Percentiles rank a stretch among this genome's conserved stretches.
Conservation (phyloP, 1,140 invertebrate species). For the Drosophila varians region DNA sequence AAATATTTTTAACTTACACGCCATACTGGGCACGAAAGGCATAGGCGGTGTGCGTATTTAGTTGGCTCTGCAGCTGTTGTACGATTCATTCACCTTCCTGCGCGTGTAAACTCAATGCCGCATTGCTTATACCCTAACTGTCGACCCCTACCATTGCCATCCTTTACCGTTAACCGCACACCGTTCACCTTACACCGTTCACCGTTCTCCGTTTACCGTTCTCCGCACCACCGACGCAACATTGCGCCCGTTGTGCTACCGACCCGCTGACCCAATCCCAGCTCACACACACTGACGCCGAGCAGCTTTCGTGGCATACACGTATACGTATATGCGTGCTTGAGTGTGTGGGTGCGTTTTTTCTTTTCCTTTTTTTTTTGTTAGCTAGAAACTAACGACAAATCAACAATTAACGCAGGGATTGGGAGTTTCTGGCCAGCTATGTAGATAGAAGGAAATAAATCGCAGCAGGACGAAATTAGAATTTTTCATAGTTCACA, state of each 20-base stretch:
- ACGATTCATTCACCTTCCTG: constrained; percentile 68
- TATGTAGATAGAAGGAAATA: background rate
- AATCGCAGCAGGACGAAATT: background rate
- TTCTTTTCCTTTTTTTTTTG: constrained; percentile 18
- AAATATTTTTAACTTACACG: constrained; percentile 19
- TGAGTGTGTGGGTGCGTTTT: constrained; percentile 29
- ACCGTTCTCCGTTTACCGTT: constrained; percentile 31
- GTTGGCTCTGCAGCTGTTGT: constrained; percentile 12
- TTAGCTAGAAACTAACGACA: constrained; percentile 26
- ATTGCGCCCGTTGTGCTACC: constrained; percentile 69
- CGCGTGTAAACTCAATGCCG: constrained; percentile 55
- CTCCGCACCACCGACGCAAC: constrained; percentile 56
- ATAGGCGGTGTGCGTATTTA: constrained; percentile 1
- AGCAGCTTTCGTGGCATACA: constrained; percentile 8
- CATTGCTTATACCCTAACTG: constrained; percentile 43
- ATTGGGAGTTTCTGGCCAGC: too few species aligned
- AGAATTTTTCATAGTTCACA: background rate
- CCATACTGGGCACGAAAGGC: background rate
- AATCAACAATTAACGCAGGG: constrained; percentile 49
- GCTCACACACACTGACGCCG: constrained; percentile 30
- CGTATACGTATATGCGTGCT: constrained; percentile 5
- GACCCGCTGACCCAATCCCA: constrained; percentile 77
- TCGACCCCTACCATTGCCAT: constrained; percentile 5
- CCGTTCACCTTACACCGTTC: background rate
- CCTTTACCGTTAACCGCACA: too few species aligned